Evolutionary conservation across 2,888 invertebrate species (phyloP).

Genomic region (Brachypterus glaber): DNA sequence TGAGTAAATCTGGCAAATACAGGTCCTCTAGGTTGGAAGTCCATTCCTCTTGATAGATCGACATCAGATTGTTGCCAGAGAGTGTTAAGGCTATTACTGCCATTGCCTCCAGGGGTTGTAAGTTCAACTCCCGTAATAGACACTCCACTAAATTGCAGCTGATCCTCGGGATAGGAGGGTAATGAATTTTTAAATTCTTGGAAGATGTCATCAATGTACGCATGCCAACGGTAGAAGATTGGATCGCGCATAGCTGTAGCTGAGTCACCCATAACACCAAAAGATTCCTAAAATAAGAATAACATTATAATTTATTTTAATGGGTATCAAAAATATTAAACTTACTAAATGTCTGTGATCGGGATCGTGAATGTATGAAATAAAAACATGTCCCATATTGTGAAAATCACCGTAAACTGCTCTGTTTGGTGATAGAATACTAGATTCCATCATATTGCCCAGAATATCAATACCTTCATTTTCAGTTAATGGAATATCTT

Average conservation of each 20-base stretch:
- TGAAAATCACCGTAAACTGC: conserved; percentile 70
- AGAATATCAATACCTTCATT: conserved; percentile 64
- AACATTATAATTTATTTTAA: conserved; percentile 3
- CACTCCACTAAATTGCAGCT: conserved; percentile 54
- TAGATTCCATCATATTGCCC: conserved; percentile 71
- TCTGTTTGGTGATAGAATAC: conserved; percentile 58
- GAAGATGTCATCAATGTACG: conserved; percentile 70
- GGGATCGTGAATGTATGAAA: conserved; percentile 72
- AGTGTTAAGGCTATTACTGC: conserved; percentile 36
- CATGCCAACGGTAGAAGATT: conserved; percentile 78
- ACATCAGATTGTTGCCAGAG: conserved; percentile 75
- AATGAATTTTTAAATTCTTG: conserved; percentile 61
- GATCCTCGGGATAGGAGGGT: conserved; percentile 50
- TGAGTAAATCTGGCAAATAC: conserved; percentile 62
- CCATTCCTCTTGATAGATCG: conserved; percentile 69
- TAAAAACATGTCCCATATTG: conserved; percentile 71
- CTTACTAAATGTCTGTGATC: conserved; percentile 62
- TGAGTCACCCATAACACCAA: background rate
- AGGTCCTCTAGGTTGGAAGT: conserved; percentile 68
- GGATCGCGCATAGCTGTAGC: conserved; percentile 65
- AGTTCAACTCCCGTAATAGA: conserved; percentile 50
- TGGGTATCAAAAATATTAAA: conserved; percentile 8
- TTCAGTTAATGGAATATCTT: conserved; percentile 51
- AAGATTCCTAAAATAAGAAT: background rate
- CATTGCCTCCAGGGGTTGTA: conserved; percentile 43